Evolutionary conservation across 1,140 invertebrate genomes (phyloP).

Genomic region (Aethina tumida): DNA sequence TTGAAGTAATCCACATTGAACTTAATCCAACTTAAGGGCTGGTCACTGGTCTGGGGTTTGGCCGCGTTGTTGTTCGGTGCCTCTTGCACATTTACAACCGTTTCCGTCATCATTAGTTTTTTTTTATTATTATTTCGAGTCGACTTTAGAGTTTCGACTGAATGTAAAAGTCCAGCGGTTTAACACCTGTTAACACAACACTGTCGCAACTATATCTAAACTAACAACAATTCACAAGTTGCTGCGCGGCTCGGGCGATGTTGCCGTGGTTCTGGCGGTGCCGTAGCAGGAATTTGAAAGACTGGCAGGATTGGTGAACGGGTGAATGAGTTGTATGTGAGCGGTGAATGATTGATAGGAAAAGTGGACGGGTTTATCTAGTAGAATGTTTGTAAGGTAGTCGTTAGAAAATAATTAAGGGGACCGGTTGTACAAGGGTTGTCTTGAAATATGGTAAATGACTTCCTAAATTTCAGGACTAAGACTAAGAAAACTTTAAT

Average conservation of each 20-base stretch:
- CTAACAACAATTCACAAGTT: conserved; percentile 9
- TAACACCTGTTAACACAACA: conserved; percentile 17
- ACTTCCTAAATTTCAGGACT: no score
- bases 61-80: conserved; percentile 42
- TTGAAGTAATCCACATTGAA: conserved; percentile 51
- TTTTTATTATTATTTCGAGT: not conserved
- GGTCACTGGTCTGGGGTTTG: conserved; percentile 32
- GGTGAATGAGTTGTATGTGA: no score
- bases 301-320: no score
- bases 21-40: conserved; percentile 44
- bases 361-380: no score
- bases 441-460: no score
- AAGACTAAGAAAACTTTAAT: no score
- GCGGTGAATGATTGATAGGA: no score
- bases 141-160: conserved; percentile 5
- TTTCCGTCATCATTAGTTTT: conserved; percentile 52
- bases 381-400: no score
- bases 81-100: conserved; percentile 51
- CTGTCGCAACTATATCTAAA: conserved; percentile 14
- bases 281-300: no score
- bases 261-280: no score
- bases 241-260: conserved; percentile 6
- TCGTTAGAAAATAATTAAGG: no score
- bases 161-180: conserved; percentile 2
- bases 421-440: no score